Percentiles rank a stretch among this genome's conserved stretches.
phyloP scores from a whole-genome alignment of 2,113 vertebrate genomes.

The Centrocercus urophasianus region DNA sequence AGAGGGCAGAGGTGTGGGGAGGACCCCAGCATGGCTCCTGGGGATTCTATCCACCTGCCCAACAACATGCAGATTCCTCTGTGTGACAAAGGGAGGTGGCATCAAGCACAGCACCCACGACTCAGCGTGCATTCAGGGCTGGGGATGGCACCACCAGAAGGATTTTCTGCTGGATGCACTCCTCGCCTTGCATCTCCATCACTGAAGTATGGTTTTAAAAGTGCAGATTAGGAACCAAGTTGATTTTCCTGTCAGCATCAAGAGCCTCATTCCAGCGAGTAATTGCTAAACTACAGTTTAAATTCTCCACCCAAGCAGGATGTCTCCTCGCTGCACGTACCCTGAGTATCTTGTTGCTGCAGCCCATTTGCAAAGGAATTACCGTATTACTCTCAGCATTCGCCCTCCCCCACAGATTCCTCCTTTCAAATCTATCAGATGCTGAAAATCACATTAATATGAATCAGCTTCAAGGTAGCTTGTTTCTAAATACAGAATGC shows the following conservation, averaged over 20 bases:
- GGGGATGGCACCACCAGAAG: accelerated
- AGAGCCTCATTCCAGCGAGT: constrained; percentile 3
- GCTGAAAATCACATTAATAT: constrained; percentile 55
- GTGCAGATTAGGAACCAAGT: not conserved
- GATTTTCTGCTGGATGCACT: accelerated
- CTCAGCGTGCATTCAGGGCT: accelerated
- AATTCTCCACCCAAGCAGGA: not conserved
- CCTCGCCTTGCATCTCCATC: not conserved
- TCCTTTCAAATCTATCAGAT: constrained; percentile 46
- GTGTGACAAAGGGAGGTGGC: accelerated
- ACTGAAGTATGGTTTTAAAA: constrained; percentile 1
- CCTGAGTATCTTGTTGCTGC: not conserved
- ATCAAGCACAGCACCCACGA: accelerated
- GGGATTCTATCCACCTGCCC: not conserved
- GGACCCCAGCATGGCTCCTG: accelerated
- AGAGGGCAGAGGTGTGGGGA: not conserved
- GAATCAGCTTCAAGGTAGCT: constrained; percentile 51
- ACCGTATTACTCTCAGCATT: not conserved
- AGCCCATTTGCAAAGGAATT: constrained; percentile 56
- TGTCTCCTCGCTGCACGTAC: not conserved
- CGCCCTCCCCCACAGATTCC: constrained; percentile 17
- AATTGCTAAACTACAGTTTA: not conserved
- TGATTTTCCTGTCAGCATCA: constrained; percentile 22
- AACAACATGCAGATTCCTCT: not conserved
- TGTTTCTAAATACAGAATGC: constrained; percentile 34